Evolutionary conservation across 2,888 invertebrate species (phyloP).

Genomic region (Diarsia dahlii): DNA sequence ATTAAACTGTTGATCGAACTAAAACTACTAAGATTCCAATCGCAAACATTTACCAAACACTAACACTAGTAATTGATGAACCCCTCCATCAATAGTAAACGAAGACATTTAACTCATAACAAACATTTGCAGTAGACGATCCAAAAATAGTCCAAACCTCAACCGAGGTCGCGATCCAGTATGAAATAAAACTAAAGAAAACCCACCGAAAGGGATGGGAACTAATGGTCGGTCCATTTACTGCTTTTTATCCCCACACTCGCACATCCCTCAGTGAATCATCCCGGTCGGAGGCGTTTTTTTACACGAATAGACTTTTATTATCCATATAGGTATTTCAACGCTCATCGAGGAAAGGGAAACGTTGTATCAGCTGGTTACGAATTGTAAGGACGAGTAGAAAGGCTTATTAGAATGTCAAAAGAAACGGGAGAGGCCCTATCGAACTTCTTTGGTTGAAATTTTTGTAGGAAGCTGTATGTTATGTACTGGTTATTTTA

Average conservation of each 20-base stretch:
- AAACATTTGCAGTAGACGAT: constrained; percentile 26
- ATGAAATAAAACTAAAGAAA: constrained; percentile 64
- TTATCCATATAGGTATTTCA: constrained; percentile 68
- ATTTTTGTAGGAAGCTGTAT: constrained; percentile 16
- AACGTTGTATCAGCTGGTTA: constrained; percentile 64
- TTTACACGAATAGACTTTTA: constrained; percentile 73
- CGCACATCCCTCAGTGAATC: constrained; percentile 78
- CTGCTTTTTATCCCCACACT: constrained; percentile 78
- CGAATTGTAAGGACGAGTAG: constrained; percentile 40
- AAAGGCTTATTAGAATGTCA: constrained; percentile 56
- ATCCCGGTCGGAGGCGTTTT: constrained; percentile 70
- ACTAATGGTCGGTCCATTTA: constrained; percentile 82
- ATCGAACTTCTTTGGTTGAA: no score
- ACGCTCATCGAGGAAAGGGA: constrained; percentile 57
- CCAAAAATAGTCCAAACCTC: constrained; percentile 71
- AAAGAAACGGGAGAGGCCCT: constrained; percentile 21
- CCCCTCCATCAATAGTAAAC: background rate
- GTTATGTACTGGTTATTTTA: constrained; percentile 25
- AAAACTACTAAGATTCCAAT: constrained; percentile 10
- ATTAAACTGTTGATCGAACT: background rate
- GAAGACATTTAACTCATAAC: constrained; percentile 33
- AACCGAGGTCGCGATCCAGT: constrained; percentile 42
- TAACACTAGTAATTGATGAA: constrained; percentile 25
- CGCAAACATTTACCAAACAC: constrained; percentile 29
- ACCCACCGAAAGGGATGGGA: constrained; percentile 69